These are phyloP conservation scores for Apis cerana DNA, from an alignment of 1,140 invertebrate species.

Conservation along the genomic window DNA sequence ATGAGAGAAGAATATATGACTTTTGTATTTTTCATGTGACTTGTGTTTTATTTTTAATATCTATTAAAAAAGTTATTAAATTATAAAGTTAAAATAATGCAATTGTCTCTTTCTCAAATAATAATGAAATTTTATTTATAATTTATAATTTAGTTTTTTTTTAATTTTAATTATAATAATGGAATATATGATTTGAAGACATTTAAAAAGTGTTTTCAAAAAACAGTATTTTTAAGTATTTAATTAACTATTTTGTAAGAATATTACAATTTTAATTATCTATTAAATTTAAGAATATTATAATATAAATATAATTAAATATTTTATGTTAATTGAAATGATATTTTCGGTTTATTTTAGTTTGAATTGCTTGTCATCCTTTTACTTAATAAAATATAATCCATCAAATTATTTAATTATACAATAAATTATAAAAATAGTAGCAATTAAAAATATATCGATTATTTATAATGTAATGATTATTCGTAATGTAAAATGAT, in stretches of 20 bases:
- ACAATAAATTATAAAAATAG: background rate
- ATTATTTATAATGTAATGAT: background rate
- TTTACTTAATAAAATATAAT: background rate
- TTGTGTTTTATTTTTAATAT: too few relatives aligned
- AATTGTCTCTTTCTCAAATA: too few relatives aligned
- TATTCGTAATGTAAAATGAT: background rate
- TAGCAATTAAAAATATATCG: background rate
- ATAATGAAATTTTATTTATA: too few relatives aligned
- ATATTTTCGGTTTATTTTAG: conserved; percentile 15
- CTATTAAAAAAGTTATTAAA: too few relatives aligned
- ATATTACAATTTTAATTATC: too few relatives aligned
- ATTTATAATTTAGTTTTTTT: too few relatives aligned
- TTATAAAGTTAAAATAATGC: too few relatives aligned
- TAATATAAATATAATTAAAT: conserved; percentile 18
- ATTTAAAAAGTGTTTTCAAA: too few relatives aligned
- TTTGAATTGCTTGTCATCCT: background rate
- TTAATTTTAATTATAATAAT: too few relatives aligned
- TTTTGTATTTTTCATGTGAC: background rate
- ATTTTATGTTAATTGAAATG: background rate
- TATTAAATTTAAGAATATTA: background rate
- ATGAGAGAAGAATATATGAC: background rate
- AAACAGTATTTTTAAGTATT: too few relatives aligned
- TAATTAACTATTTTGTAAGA: too few relatives aligned
- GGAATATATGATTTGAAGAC: too few relatives aligned
- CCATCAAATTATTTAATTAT: background rate